Conservation (phyloP, 2,888 invertebrate species). For the Epirrhoe alternata region DNA sequence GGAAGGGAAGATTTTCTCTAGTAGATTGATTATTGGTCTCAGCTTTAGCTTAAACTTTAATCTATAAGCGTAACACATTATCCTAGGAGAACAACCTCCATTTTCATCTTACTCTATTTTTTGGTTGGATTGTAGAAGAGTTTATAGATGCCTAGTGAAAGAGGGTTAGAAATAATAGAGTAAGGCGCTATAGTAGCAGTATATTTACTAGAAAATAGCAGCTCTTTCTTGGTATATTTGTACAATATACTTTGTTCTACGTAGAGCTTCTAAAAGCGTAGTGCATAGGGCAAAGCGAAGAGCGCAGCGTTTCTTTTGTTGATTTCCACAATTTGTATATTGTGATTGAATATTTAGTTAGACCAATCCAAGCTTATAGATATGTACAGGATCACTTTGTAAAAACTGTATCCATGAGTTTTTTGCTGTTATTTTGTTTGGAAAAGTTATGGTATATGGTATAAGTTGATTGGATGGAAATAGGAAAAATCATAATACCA, state of each 20-base stretch:
- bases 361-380: slow-evolving; percentile 26
- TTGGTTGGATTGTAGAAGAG: no score
- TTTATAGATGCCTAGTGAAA: no score
- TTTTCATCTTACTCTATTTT: no score
- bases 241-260: neutral
- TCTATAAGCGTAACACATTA: no score
- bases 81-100: no score
- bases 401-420: slow-evolving; percentile 10
- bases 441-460: neutral
- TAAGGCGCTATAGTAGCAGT: neutral
- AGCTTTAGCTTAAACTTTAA: no score
- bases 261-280: slow-evolving; percentile 26
- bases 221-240: neutral
- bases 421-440: neutral
- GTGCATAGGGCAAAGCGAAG: slow-evolving; percentile 29
- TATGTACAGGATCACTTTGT: slow-evolving; percentile 12
- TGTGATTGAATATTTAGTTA: slow-evolving; percentile 15
- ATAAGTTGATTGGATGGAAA: neutral
- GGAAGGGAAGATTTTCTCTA: no score
- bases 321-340: slow-evolving; percentile 10
- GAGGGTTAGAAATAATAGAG: no score
- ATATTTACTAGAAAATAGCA: neutral
- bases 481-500: neutral
- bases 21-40: no score
- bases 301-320: neutral